Percentiles rank a stretch among this genome's conserved stretches.
Evolutionary conservation across 2,113 vertebrate genomes (phyloP).

Genomic region (Charina bottae): DNA sequence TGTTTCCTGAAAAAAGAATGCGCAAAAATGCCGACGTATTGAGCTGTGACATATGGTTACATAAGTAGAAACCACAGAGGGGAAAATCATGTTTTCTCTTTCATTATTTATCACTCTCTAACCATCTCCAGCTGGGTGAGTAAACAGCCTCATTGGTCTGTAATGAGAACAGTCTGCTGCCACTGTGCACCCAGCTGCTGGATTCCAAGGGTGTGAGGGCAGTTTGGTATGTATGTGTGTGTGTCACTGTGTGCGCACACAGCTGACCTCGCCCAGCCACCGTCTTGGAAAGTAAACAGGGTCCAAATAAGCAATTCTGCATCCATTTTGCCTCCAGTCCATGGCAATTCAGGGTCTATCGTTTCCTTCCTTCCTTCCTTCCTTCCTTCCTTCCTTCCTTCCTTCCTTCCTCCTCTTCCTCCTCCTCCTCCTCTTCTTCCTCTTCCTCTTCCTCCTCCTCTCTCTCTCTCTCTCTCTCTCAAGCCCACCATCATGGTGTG

Average conservation of each 20-base stretch:
- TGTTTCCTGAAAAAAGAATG: constrained; percentile 73
- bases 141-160: constrained; percentile 90
- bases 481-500: background rate
- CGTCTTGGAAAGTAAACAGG: background rate
- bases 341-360: constrained; percentile 32
- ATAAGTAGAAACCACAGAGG: constrained; percentile 83
- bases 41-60: constrained; percentile 81
- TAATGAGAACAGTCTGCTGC: constrained; percentile 88
- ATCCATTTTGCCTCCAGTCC: constrained; percentile 45
- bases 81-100: constrained; percentile 87
- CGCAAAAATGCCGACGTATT: constrained; percentile 73
- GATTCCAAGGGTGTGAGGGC: constrained; percentile 60
- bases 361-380: background rate
- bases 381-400: no score
- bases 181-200: constrained; percentile 74
- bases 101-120: constrained; percentile 88
- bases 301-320: background rate
- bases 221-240: constrained; percentile 14
- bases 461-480: background rate
- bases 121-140: constrained; percentile 89
- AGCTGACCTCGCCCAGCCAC: constrained; percentile 2
- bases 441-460: no score
- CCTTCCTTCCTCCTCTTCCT: no score
- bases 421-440: no score
- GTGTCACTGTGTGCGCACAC: background rate